A percentile compares a stretch with the other conserved stretches of the same genome.
Conservation (phyloP, 2,113 vertebrate genomes). For the Tonatia bakeri region DNA sequence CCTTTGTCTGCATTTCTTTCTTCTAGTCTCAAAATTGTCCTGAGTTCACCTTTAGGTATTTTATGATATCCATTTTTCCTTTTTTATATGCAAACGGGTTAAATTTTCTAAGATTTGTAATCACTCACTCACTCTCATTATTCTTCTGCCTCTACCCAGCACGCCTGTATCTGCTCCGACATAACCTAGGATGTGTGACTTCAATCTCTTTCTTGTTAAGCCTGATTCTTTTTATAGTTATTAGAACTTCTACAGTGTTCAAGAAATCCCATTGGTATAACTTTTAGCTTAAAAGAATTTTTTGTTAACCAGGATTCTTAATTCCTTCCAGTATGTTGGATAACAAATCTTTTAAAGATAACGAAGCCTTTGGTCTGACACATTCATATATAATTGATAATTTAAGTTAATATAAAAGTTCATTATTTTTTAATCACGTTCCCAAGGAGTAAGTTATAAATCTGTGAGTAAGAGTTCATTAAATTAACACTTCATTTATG, state of each 20-base stretch:
- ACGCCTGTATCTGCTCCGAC: background rate
- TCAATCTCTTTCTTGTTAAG: background rate
- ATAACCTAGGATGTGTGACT: background rate
- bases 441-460: conserved; percentile 60
- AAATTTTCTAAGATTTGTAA: background rate
- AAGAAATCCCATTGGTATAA: conserved; percentile 10
- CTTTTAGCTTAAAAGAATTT: conserved; percentile 42
- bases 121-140: background rate
- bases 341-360: conserved; percentile 61
- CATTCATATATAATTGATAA: conserved; percentile 56
- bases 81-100: background rate
- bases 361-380: conserved; percentile 49
- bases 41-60: background rate
- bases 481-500: conserved; percentile 52
- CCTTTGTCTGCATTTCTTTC: background rate
- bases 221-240: background rate
- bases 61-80: background rate
- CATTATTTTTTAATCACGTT: conserved; percentile 64
- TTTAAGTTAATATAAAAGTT: conserved; percentile 61
- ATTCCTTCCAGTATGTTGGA: conserved; percentile 49
- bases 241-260: background rate
- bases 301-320: conserved; percentile 43
- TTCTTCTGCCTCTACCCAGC: background rate
- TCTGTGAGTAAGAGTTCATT: conserved; percentile 37
- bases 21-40: background rate